A percentile compares a stretch with the other conserved stretches of the same genome.
Conservation (phyloP, 2,113 vertebrate species). For the Phalacrocorax aristotelis region DNA sequence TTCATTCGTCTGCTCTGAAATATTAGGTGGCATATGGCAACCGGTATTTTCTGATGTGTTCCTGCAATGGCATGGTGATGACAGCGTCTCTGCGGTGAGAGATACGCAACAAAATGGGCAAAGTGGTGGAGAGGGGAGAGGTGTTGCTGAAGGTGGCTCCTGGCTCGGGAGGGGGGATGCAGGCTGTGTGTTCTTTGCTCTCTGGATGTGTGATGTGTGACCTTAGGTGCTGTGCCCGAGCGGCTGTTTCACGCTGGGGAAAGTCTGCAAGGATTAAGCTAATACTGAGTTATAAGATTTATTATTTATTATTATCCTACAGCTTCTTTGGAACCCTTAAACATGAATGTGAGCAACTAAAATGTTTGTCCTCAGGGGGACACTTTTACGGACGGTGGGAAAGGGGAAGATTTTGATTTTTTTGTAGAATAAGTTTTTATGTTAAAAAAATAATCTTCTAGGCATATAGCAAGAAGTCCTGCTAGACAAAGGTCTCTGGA, state of each 20-base stretch:
- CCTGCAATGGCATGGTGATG: background rate
- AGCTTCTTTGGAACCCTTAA: background rate
- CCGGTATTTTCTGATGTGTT: background rate
- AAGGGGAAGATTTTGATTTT: background rate
- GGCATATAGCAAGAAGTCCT: background rate
- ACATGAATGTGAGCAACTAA: background rate
- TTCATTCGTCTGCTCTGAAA: conserved; percentile 21
- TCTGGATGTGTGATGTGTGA: background rate
- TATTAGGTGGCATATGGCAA: background rate
- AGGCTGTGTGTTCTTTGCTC: background rate
- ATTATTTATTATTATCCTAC: background rate
- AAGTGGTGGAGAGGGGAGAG: background rate
- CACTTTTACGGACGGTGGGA: background rate
- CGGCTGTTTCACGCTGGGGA: background rate
- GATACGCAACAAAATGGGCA: background rate
- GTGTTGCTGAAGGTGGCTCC: background rate
- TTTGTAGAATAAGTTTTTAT: background rate
- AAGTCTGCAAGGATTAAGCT: background rate
- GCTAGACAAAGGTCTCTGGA: background rate
- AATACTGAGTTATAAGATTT: background rate
- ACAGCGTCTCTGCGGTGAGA: background rate
- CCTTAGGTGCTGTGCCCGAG: background rate
- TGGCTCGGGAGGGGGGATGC: background rate
- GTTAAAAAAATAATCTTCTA: background rate
- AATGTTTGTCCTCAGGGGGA: background rate